phyloP scores from a whole-genome alignment of 2,113 vertebrate genomes.

The Labeo rohita region DNA sequence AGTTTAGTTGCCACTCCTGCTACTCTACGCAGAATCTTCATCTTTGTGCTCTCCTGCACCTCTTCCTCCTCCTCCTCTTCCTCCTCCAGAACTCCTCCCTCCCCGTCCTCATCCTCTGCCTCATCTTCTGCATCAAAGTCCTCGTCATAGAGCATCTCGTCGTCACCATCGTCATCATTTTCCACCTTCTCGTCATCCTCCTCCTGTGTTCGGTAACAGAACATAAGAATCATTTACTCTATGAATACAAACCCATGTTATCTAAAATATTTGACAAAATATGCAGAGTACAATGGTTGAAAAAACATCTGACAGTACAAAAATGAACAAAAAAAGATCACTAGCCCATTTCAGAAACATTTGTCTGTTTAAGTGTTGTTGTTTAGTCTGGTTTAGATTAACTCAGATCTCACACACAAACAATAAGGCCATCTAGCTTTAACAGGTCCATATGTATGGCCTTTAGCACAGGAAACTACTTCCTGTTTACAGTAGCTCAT shows the following conservation, averaged over 20 bases:
- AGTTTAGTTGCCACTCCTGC: slow-evolving; percentile 85
- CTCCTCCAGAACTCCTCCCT: slow-evolving; percentile 67
- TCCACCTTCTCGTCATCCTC: slow-evolving; percentile 53
- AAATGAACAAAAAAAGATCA: too few relatives aligned
- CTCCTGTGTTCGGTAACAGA: slow-evolving; percentile 31
- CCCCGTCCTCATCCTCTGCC: slow-evolving; percentile 76
- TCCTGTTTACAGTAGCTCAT: slow-evolving; percentile 16
- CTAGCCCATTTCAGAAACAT: background rate
- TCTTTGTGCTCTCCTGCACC: slow-evolving; percentile 85
- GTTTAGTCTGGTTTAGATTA: slow-evolving; percentile 46
- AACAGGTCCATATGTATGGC: slow-evolving; percentile 47
- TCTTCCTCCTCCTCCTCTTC: slow-evolving; percentile 82
- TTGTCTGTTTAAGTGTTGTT: slow-evolving; percentile 7
- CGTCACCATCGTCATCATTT: slow-evolving; percentile 72
- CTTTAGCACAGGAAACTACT: slow-evolving; percentile 47
- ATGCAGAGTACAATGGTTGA: too few relatives aligned
- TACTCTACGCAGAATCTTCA: slow-evolving; percentile 86
- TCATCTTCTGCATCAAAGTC: slow-evolving; percentile 85
- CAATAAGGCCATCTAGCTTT: slow-evolving; percentile 43
- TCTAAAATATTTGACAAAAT: background rate
- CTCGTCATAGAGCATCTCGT: slow-evolving; percentile 89
- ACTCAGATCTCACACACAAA: slow-evolving; percentile 41
- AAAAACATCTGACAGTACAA: too few relatives aligned
- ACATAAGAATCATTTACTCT: background rate
- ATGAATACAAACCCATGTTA: background rate